These are phyloP conservation scores for Sarcophaga variegata DNA, from an alignment of 2,888 invertebrate species.

Conservation along the genomic window DNA sequence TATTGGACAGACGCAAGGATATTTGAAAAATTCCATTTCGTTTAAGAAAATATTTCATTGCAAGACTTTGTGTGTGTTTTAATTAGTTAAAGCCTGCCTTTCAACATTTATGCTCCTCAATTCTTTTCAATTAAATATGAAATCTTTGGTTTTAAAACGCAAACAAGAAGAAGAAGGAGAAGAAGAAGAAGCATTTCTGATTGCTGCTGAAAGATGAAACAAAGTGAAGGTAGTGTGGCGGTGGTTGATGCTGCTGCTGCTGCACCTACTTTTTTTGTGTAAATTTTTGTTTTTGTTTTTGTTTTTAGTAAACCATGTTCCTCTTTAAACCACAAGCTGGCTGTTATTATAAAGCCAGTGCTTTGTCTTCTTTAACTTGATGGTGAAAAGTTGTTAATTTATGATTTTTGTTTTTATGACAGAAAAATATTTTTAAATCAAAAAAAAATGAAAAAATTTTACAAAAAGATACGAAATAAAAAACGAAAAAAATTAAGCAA, in stretches of 20 bases:
- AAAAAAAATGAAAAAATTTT: slow-evolving; percentile 7
- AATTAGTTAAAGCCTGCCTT: slow-evolving; percentile 65
- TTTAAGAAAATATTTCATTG: slow-evolving; percentile 28
- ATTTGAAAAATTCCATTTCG: slow-evolving; percentile 51
- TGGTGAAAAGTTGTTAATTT: slow-evolving; percentile 69
- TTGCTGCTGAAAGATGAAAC: slow-evolving; percentile 21
- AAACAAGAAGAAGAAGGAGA: neutral
- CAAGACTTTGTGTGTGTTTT: slow-evolving; percentile 63
- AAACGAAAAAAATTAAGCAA: slow-evolving; percentile 11
- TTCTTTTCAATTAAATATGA: slow-evolving; percentile 66
- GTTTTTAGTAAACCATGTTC: neutral
- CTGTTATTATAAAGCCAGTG: neutral
- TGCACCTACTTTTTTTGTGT: slow-evolving; percentile 29
- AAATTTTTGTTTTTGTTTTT: neutral
- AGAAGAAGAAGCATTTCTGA: neutral
- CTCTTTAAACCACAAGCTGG: neutral
- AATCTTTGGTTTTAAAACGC: slow-evolving; percentile 21
- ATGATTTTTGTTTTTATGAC: slow-evolving; percentile 69
- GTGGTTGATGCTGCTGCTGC: slow-evolving; percentile 55
- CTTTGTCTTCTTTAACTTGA: neutral
- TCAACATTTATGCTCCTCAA: slow-evolving; percentile 68
- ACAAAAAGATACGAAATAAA: slow-evolving; percentile 20
- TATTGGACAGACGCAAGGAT: neutral
- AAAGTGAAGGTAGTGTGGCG: neutral
- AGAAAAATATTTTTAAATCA: slow-evolving; percentile 46